Percentiles rank a stretch among this genome's conserved stretches.
phyloP scores from a whole-genome alignment of 1,140 invertebrate species.

The Nephila pilipes region DNA sequence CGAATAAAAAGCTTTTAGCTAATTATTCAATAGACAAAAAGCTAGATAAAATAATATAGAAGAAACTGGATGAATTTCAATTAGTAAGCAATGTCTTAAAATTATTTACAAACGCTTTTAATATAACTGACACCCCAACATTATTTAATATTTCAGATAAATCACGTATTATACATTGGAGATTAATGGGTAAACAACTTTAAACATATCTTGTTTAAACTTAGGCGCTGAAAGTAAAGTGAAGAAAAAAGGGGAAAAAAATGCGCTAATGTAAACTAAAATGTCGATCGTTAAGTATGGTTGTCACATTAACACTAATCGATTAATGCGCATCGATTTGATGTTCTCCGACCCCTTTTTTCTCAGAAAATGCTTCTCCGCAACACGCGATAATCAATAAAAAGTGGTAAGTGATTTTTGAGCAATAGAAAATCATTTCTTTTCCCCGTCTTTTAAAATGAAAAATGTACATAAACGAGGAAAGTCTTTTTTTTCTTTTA shows the following conservation, averaged over 20 bases:
- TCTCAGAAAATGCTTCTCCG: not conserved
- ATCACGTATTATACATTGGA: too few species aligned
- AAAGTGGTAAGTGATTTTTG: not conserved
- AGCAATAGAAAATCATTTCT: not conserved
- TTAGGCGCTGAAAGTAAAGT: not conserved
- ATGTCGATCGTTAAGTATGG: not conserved
- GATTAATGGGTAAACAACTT: too few species aligned
- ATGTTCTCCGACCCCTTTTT: not conserved
- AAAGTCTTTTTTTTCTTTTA: not conserved
- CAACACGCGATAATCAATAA: not conserved
- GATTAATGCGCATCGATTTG: not conserved
- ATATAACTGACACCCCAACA: too few species aligned
- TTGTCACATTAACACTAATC: not conserved
- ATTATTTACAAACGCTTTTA: too few species aligned
- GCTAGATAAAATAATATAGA: too few species aligned
- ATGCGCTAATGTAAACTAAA: not conserved
- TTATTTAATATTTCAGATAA: too few species aligned
- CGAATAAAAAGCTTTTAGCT: too few species aligned
- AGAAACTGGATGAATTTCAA: too few species aligned
- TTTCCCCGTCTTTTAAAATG: not conserved
- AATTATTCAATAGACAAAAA: too few species aligned
- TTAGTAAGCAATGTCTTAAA: too few species aligned
- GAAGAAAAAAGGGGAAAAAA: not conserved
- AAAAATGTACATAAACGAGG: not conserved
- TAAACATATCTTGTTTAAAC: not conserved